A percentile compares a stretch with the other conserved stretches of the same genome.
These are phyloP conservation scores for Platanista minor DNA, from an alignment of 2,113 vertebrate genomes.

Conservation along the genomic window DNA sequence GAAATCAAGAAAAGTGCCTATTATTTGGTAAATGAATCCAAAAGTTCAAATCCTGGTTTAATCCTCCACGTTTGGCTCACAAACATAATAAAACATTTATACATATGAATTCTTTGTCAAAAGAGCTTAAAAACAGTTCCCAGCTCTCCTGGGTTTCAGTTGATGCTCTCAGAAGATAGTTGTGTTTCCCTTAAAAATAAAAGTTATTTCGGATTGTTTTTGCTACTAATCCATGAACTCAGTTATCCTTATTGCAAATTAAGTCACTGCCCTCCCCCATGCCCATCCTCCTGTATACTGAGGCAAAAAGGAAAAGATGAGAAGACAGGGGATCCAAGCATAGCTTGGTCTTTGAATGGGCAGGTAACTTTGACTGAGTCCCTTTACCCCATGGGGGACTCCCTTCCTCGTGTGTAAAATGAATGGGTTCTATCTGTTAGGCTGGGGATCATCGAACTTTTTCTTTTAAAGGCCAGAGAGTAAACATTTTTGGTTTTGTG, in stretches of 20 bases:
- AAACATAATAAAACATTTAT: constrained; percentile 28
- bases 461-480: not conserved
- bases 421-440: not conserved
- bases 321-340: not conserved
- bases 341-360: not conserved
- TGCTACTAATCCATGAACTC: not conserved
- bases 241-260: not conserved
- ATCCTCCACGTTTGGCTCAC: not conserved
- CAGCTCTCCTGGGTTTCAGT: not conserved
- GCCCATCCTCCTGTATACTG: not conserved
- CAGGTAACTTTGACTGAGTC: not conserved
- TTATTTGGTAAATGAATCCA: constrained; percentile 38
- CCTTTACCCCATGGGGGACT: rapidly evolving
- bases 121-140: not conserved
- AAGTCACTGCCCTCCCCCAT: not conserved
- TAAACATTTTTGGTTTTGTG: not conserved
- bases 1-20: constrained; percentile 64
- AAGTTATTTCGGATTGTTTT: not conserved
- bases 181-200: not conserved
- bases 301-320: not conserved
- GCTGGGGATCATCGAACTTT: not conserved
- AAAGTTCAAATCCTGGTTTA: constrained; percentile 28
- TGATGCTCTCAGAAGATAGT: not conserved
- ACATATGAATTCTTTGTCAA: not conserved
- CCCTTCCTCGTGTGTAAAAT: not conserved